Evolutionary conservation across 2,113 vertebrate species (phyloP).

Genomic region (Synodontis membranacea): DNA sequence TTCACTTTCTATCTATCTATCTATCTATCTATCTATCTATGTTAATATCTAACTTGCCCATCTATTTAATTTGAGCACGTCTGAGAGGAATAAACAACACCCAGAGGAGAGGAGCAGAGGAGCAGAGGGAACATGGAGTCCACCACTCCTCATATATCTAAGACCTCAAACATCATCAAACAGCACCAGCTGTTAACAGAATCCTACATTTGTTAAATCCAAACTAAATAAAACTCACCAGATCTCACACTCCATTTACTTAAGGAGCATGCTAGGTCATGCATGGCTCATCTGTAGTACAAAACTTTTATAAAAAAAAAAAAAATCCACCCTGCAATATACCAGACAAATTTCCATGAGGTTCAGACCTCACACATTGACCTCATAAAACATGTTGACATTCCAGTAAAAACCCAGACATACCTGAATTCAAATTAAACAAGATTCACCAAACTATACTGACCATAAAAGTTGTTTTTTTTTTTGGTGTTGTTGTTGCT

Average conservation of each 20-base stretch:
- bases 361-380: slow-evolving; percentile 8
- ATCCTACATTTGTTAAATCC: neutral
- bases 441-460: slow-evolving; percentile 6
- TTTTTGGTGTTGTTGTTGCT: no score
- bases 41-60: no score
- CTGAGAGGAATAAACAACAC: neutral
- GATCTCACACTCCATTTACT: neutral
- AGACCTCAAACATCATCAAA: neutral
- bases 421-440: slow-evolving; percentile 6
- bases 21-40: no score
- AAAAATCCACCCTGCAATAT: slow-evolving; percentile 2
- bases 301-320: neutral
- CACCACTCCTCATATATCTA: neutral
- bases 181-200: neutral
- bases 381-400: neutral
- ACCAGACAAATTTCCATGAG: neutral
- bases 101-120: neutral
- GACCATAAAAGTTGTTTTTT: neutral
- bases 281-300: neutral
- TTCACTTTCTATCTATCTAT: no score
- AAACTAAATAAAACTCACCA: neutral
- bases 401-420: neutral
- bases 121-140: neutral
- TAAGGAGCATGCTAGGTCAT: neutral
- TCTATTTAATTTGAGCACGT: no score